Base-by-base conservation (phyloP, 2,888 invertebrate genomes). In the Acrobeloides nanus region DNA sequence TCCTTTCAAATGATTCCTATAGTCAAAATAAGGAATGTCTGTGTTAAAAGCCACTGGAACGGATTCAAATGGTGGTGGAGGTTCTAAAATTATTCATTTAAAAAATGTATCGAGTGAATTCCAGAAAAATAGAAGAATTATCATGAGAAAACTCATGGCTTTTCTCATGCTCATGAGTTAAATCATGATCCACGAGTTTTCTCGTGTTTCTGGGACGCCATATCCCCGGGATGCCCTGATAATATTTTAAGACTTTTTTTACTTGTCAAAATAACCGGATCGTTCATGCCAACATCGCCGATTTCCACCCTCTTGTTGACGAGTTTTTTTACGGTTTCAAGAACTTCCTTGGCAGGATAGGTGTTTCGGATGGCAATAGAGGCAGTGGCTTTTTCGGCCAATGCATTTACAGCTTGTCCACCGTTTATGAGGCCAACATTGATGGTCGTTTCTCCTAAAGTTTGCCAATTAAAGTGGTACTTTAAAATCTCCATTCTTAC, bases 391-490 rank as follows among this genome's bases (percentile, higher is more conserved):
- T 57, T 31, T 10, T 46, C 63, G 0, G 70, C 65, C 59, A 66
- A 57, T 2, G 67, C 66, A 41, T 70, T 70, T 46, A 66, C 43
- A 18, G 70, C 70, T 38, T 66, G 67, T 0, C 70, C 70, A 8
- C 70, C 70, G 15, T 53, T 26, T 20, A 70, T 61, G 15, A 55
- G 43, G 1, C 70, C 70, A 38, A 70, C 57, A 47, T 70, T 70
- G 35, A 58, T 47, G 1, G 70, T 70, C 12, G 70, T 70, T 15
- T 55, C 57, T n/a, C 68, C 66, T n/a, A n/a, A n/a, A n/a, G n/a
- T n/a, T n/a, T n/a, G n/a, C n/a, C n/a, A n/a, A n/a, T n/a, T n/a
- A n/a, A n/a, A n/a, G n/a, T n/a, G n/a, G n/a, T n/a, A n/a, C n/a
- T n/a, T n/a, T n/a, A n/a, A n/a, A n/a, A n/a, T n/a, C n/a, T n/a